A percentile compares a stretch with the other conserved stretches of the same genome.
These are phyloP conservation scores for Cairina moschata DNA, from an alignment of 2,113 vertebrate genomes.

Conservation along the genomic window DNA sequence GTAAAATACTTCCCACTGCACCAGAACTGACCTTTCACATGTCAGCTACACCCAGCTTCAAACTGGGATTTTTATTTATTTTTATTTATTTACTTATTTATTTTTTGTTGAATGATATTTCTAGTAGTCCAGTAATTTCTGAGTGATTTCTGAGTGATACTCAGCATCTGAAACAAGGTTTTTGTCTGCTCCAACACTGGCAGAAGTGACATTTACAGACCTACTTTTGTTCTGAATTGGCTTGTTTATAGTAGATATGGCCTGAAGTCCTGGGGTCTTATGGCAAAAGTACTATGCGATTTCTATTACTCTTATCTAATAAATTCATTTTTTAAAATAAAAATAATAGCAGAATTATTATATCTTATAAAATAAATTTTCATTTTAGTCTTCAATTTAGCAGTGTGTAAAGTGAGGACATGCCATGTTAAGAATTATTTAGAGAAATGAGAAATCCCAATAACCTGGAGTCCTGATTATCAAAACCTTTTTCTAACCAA, in stretches of 20 bases:
- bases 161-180: background rate
- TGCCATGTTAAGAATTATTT: background rate
- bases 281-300: background rate
- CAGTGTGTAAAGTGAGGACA: background rate
- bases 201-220: background rate
- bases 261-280: background rate
- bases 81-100: background rate
- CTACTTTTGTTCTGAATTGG: background rate
- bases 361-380: background rate
- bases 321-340: background rate
- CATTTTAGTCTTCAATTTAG: background rate
- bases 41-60: background rate
- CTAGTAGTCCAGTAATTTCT: background rate
- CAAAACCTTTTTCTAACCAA: background rate
- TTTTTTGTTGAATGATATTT: background rate
- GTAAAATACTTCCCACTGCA: slow-evolving; percentile 26
- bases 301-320: background rate
- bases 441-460: background rate
- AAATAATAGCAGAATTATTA: background rate
- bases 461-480: background rate
- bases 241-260: background rate
- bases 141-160: background rate
- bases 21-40: background rate
- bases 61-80: background rate
- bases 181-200: background rate